These are phyloP conservation scores for Ophioninae sp. DNA, from an alignment of 2,888 invertebrate species.

Conservation along the genomic window DNA sequence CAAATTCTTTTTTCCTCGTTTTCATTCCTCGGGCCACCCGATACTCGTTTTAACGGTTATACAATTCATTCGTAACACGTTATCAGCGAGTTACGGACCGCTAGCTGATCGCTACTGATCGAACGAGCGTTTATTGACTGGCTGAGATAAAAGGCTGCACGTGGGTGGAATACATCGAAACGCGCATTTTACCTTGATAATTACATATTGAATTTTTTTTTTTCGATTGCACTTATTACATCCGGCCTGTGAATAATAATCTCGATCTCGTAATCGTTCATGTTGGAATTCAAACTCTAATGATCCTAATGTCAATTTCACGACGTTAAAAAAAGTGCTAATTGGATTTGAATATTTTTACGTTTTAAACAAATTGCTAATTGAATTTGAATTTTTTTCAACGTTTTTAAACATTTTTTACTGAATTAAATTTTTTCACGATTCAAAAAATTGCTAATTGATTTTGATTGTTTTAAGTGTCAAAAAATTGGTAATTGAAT, in stretches of 20 bases:
- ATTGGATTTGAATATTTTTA: background rate
- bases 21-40: constrained; percentile 20
- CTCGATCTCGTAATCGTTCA: background rate
- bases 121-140: background rate
- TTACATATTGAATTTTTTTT: background rate
- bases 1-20: constrained; percentile 14
- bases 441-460: too few relatives aligned
- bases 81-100: constrained; percentile 25
- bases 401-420: too few relatives aligned
- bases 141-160: background rate
- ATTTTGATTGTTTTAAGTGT: too few relatives aligned
- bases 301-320: background rate
- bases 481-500: background rate
- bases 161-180: background rate
- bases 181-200: background rate
- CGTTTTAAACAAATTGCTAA: background rate
- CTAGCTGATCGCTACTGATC: constrained; percentile 15
- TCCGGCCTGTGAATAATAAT: background rate
- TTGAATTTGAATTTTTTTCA: too few relatives aligned
- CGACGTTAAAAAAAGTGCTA: background rate
- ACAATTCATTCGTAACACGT: constrained; percentile 36
- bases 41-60: constrained; percentile 30
- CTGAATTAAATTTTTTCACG: too few relatives aligned
- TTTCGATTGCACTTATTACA: background rate
- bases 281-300: background rate